These are phyloP conservation scores for Alfaro cultratus DNA, from an alignment of 2,797 vertebrate species.

Conservation along the genomic window DNA sequence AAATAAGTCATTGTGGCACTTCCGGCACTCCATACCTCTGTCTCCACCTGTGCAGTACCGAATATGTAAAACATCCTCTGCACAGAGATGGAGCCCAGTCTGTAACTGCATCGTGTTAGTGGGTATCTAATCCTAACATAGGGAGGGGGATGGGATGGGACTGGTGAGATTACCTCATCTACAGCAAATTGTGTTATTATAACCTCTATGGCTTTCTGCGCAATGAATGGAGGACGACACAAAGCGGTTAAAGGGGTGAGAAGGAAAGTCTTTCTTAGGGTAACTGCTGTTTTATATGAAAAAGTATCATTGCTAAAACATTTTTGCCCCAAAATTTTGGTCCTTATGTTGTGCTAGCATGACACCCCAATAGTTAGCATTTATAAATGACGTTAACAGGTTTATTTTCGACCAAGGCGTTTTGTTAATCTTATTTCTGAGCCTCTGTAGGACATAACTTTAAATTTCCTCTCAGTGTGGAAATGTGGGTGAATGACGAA, in stretches of 20 bases:
- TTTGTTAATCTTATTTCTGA: constrained; percentile 1
- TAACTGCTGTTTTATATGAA: neutral
- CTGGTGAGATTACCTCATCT: constrained; percentile 71
- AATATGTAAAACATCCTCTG: constrained; percentile 30
- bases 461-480: constrained; percentile 10
- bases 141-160: constrained; percentile 57
- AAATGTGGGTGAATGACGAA: constrained; percentile 32
- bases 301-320: neutral
- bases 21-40: neutral
- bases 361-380: constrained; percentile 24
- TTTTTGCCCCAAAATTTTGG: constrained; percentile 1
- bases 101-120: constrained; percentile 56
- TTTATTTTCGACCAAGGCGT: neutral
- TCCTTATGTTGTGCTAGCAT: constrained; percentile 3
- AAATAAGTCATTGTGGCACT: neutral
- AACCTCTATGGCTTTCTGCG: constrained; percentile 21
- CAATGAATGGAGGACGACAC: constrained; percentile 5
- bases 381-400: constrained; percentile 32
- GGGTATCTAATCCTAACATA: constrained; percentile 61
- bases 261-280: neutral
- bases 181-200: constrained; percentile 63
- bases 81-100: constrained; percentile 28
- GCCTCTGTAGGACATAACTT: neutral
- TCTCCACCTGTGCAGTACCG: constrained; percentile 45
- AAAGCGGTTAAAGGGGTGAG: neutral